Evolutionary conservation across 64 coral and sea anemone species (phyloP), one percentile per base, ranked within the genome.

Genomic region (Dendronephthya gigantea): DNA sequence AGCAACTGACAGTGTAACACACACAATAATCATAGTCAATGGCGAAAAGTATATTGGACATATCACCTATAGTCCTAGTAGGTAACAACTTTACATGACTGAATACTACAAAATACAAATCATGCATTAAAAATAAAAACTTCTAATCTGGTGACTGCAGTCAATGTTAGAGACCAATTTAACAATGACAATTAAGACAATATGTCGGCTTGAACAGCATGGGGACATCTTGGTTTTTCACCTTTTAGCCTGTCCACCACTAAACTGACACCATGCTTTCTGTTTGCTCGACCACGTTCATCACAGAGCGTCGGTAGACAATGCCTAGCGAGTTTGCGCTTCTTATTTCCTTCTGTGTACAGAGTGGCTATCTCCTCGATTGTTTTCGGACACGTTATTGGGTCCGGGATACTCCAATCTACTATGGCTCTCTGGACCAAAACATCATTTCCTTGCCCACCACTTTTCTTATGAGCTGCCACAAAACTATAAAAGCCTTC

Each of bases 401-500:
- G 72, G 22, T 79, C 68, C 36, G 31, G 72, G 8, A 79, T 79
- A 8, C 13, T 79, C 72, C 72, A 79, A 12, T 79, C 72, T 12
- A 79, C 72, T 35, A 79, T 29, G 32, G 72, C 72, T 79, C 72
- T 29, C 36, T 79, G 27, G 13, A 79, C 72, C 9, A 79, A 16
- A 29, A 29, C 37, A 7, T 10, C 37, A 33, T 79, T 79, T 30
- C 72, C 28, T 79, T 79, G 72, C 9, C 72, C 72, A 35, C 72
- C 72, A 9, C 72, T 79, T 79, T 74, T 79, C 28, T 79, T 79
- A 8, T 79, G 72, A 28, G 72, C 72, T 79, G 72, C 72, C 2
- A 79, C 72, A 9, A 36, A 4, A 79, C 72, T 79, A 19, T 79
- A 79, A 33, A 79, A 79, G 9, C 72, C 72, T 29, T 79, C 72